These are phyloP conservation scores for Grammomys dolichurus DNA, from an alignment of 2,113 vertebrate genomes.

Conservation along the genomic window DNA sequence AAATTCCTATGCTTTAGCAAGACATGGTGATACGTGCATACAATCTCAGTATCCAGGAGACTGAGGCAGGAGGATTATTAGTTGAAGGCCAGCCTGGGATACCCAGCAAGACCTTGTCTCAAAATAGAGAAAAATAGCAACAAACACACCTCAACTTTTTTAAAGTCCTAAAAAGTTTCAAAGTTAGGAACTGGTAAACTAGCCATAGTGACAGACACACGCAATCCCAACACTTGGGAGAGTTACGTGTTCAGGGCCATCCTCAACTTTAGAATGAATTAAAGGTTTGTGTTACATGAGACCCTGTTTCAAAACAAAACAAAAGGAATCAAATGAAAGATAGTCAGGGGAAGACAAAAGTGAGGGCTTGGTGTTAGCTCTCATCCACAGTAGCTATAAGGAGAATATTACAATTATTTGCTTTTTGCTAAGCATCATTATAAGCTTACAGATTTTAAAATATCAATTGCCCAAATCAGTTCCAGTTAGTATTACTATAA, in stretches of 20 bases:
- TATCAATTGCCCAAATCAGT: slow-evolving; percentile 36
- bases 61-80: not conserved
- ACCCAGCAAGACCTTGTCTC: not conserved
- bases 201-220: not conserved
- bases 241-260: not conserved
- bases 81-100: not conserved
- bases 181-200: not conserved
- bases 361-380: not conserved
- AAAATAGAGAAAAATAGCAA: not conserved
- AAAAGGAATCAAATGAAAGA: not conserved
- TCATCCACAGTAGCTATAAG: not conserved
- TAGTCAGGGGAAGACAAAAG: not conserved
- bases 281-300: not conserved
- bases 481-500: slow-evolving; percentile 13
- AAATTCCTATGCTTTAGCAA: slow-evolving; percentile 27
- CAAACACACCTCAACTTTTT: not conserved
- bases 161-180: not conserved
- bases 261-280: not conserved
- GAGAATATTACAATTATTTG: not conserved
- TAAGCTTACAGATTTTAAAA: slow-evolving; percentile 4
- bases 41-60: not conserved
- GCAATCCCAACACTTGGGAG: not conserved
- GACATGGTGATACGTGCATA: too few species aligned
- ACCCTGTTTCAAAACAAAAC: not conserved
- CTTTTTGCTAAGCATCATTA: not conserved